Conservation (phyloP, 2,797 vertebrate species). For the Falco naumanni region DNA sequence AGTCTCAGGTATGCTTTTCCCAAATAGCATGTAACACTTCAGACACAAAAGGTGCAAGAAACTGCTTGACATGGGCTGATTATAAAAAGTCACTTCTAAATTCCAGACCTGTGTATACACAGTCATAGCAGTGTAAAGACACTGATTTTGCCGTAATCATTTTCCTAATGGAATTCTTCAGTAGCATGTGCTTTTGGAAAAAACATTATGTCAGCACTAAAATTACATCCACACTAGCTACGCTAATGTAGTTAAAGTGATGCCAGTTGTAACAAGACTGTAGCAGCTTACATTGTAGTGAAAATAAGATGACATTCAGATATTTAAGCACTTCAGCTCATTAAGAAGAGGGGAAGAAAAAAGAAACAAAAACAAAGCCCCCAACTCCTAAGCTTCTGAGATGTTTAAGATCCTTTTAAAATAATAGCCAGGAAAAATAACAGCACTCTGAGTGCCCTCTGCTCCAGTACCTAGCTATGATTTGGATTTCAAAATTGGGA, state of each 20-base stretch:
- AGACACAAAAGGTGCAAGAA: background rate
- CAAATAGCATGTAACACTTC: background rate
- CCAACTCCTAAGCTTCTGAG: background rate
- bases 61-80: background rate
- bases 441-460: background rate
- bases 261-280: background rate
- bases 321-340: background rate
- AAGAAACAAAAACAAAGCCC: background rate
- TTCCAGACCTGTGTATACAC: background rate
- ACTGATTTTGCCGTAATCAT: background rate
- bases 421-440: background rate
- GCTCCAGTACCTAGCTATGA: background rate
- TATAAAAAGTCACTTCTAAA: background rate
- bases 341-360: background rate
- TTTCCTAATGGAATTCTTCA: background rate
- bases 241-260: background rate
- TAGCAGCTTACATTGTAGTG: background rate
- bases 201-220: background rate
- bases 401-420: background rate
- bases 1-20: background rate
- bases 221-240: background rate
- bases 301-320: background rate
- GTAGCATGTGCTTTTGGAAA: background rate
- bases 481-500: background rate
- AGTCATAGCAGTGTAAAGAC: background rate